These are phyloP conservation scores for Cheirogaleus medius DNA, from an alignment of 2,113 vertebrate species.

Conservation along the genomic window DNA sequence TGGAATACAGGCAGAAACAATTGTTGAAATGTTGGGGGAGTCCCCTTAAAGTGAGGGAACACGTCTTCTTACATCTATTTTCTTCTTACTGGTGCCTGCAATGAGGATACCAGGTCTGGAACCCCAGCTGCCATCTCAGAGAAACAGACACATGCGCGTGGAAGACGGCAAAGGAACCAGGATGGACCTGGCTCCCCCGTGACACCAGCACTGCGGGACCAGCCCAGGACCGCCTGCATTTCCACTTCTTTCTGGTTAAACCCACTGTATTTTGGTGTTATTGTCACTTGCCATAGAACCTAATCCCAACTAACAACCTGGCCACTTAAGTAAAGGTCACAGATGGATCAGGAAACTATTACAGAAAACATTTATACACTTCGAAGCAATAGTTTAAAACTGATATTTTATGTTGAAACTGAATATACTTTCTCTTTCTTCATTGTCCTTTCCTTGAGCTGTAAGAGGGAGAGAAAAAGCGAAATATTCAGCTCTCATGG, in stretches of 20 bases:
- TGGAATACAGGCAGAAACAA: background rate
- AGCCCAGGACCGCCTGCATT: background rate
- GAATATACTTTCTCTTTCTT: background rate
- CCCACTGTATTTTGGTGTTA: background rate
- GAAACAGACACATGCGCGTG: background rate
- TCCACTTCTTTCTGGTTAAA: background rate
- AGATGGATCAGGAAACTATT: background rate
- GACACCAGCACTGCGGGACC: rapidly evolving
- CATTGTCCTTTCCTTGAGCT: slow-evolving; percentile 24
- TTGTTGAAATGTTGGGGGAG: background rate
- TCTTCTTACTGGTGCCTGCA: background rate
- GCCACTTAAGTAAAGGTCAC: background rate
- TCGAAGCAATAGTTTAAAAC: background rate
- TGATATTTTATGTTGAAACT: background rate
- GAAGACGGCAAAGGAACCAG: background rate
- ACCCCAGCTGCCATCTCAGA: background rate
- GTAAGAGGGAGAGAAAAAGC: background rate
- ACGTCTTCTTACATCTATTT: background rate
- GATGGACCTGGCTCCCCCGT: no score
- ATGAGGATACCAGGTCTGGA: background rate
- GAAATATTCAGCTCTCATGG: background rate
- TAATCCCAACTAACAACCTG: background rate
- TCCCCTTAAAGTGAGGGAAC: background rate
- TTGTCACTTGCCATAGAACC: background rate
- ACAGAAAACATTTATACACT: background rate